Conservation (phyloP, 2,113 vertebrate species). For the Sardina pilchardus region DNA sequence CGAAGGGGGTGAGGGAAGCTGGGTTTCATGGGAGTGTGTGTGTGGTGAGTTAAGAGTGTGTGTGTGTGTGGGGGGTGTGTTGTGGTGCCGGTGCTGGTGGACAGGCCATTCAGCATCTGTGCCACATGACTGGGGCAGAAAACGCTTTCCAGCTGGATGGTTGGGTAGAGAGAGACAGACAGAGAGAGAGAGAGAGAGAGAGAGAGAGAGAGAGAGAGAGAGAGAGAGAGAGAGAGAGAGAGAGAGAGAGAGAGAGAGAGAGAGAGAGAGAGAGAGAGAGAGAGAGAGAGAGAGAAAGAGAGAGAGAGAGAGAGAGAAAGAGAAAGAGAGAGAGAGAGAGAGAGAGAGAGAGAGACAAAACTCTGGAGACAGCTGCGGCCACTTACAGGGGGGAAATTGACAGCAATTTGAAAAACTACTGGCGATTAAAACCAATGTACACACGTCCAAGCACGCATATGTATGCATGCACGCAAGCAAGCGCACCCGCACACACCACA, state of each 20-base stretch:
- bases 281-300: background rate
- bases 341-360: constrained; percentile 19
- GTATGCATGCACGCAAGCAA: background rate
- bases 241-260: background rate
- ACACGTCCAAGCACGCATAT: constrained; percentile 41
- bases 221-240: background rate
- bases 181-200: background rate
- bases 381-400: constrained; percentile 60
- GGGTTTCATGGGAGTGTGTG: background rate
- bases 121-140: background rate
- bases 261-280: background rate
- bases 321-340: background rate
- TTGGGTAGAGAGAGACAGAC: background rate
- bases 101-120: background rate
- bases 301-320: background rate
- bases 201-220: background rate
- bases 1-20: background rate
- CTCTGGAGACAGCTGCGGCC: constrained; percentile 54
- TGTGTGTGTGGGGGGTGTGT: constrained; percentile 13
- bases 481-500: background rate
- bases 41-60: no score
- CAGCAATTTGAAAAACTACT: constrained; percentile 60
- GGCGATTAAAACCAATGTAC: constrained; percentile 57
- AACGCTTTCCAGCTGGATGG: background rate
- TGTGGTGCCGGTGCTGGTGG: background rate